Conservation (phyloP, 1,140 invertebrate genomes). For the Sminthurinus signatus region DNA sequence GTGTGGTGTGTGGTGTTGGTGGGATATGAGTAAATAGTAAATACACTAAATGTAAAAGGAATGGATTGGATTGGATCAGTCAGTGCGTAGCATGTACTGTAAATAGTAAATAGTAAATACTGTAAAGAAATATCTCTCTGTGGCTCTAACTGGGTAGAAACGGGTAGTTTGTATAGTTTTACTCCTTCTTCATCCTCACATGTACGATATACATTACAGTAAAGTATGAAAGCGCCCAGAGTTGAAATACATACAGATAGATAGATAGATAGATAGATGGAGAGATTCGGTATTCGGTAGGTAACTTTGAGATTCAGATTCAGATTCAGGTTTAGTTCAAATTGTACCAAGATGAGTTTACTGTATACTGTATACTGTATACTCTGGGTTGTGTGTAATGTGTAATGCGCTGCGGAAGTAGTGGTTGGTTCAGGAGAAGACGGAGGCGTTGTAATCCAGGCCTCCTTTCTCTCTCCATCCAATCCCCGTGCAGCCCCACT, state of each 20-base stretch:
- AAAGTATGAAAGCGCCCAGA: background rate
- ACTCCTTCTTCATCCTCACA: too few relatives aligned
- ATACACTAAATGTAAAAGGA: too few relatives aligned
- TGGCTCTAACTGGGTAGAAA: background rate
- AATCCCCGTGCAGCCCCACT: conserved; percentile 14
- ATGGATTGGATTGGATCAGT: too few relatives aligned
- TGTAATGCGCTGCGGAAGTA: background rate
- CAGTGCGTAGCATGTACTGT: too few relatives aligned
- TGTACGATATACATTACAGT: too few relatives aligned
- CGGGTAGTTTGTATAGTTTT: conserved; percentile 1
- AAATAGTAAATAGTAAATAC: background rate
- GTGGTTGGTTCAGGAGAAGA: conserved; percentile 17
- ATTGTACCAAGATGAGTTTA: background rate
- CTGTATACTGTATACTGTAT: too few relatives aligned
- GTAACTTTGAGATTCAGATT: conserved; percentile 5
- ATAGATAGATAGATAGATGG: too few relatives aligned
- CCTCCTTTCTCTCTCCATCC: conserved; percentile 21
- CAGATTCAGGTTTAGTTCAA: too few relatives aligned
- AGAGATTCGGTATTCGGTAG: too few relatives aligned
- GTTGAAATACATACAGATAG: too few relatives aligned
- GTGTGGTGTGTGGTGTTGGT: background rate
- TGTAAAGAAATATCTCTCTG: background rate
- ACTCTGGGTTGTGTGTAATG: too few relatives aligned
- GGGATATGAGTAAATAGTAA: background rate
- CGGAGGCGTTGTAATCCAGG: conserved; percentile 22